These are phyloP conservation scores for Astur gentilis DNA, from an alignment of 2,113 vertebrate genomes.

Conservation along the genomic window DNA sequence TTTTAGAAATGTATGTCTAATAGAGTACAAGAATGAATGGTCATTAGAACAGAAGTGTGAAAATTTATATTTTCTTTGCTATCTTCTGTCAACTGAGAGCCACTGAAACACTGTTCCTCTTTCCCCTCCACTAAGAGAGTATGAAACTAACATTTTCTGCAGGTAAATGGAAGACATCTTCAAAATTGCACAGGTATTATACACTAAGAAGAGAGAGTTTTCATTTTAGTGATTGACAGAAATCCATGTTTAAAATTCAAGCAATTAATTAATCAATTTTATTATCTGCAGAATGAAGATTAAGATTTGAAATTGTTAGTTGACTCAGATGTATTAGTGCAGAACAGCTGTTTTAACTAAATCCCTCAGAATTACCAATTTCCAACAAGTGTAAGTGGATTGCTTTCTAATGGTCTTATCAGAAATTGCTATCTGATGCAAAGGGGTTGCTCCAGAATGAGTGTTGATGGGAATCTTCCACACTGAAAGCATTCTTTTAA, in stretches of 20 bases:
- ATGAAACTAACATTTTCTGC: neutral
- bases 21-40: neutral
- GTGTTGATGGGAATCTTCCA: neutral
- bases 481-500: neutral
- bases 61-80: neutral
- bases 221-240: neutral
- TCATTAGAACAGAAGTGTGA: neutral
- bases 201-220: neutral
- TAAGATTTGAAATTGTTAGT: neutral
- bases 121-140: neutral
- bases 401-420: neutral
- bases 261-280: neutral
- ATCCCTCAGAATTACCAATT: neutral
- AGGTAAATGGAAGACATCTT: neutral
- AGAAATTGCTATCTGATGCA: neutral
- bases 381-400: neutral
- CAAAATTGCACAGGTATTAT: neutral
- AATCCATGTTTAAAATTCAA: neutral
- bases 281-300: neutral
- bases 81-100: neutral
- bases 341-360: neutral
- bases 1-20: neutral
- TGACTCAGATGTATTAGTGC: neutral
- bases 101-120: neutral
- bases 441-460: neutral